Conservation (phyloP, 2,888 invertebrate species). For the Orthosia incerta region DNA sequence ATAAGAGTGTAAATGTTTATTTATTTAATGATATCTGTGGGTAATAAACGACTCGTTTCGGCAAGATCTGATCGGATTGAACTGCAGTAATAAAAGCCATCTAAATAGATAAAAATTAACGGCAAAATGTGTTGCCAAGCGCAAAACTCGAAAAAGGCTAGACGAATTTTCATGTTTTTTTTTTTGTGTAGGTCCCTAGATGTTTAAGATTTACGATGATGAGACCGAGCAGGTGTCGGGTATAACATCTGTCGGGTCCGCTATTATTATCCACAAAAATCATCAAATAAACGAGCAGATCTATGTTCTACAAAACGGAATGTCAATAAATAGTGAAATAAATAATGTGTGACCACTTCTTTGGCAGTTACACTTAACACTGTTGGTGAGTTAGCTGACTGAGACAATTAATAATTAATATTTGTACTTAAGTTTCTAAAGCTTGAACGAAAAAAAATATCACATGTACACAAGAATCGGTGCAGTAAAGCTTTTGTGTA, state of each 20-base stretch:
- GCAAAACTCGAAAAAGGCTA: neutral
- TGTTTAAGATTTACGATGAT: neutral
- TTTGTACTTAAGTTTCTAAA: slow-evolving; percentile 12
- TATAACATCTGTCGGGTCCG: no score
- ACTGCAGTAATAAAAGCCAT: neutral
- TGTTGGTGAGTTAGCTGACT: slow-evolving; percentile 16
- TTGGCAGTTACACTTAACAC: slow-evolving; percentile 51
- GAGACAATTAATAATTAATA: slow-evolving; percentile 8
- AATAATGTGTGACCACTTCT: slow-evolving; percentile 43
- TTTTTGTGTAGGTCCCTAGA: neutral
- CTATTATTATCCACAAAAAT: slow-evolving; percentile 15
- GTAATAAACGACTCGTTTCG: neutral
- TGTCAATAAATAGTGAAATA: slow-evolving; percentile 51
- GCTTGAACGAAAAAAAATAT: neutral
- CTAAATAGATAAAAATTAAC: no score
- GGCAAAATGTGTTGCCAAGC: no score
- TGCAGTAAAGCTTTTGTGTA: neutral
- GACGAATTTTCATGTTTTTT: neutral
- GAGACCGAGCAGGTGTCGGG: neutral
- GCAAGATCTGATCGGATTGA: slow-evolving; percentile 4
- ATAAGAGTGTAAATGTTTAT: neutral
- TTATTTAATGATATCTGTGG: slow-evolving; percentile 25
- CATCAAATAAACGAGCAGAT: slow-evolving; percentile 56
- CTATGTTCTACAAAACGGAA: slow-evolving; percentile 60
- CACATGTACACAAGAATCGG: neutral